A percentile compares a stretch with the other conserved stretches of the same genome.
Conservation (phyloP, 2,113 vertebrate genomes). For the Toxostoma redivivum region DNA sequence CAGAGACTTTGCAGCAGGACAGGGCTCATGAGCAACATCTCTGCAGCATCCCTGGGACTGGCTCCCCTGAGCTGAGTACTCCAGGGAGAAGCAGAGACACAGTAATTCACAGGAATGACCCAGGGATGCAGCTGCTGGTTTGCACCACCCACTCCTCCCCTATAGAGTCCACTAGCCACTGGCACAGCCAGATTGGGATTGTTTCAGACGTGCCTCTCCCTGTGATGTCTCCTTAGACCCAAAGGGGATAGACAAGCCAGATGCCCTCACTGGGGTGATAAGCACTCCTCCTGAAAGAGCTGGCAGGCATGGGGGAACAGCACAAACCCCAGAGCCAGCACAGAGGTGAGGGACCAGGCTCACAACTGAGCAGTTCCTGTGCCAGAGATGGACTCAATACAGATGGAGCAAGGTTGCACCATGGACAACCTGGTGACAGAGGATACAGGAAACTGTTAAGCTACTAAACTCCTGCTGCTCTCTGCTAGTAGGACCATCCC, state of each 20-base stretch:
- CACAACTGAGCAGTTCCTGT: background rate
- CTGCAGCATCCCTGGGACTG: background rate
- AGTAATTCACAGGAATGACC: background rate
- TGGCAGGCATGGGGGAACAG: background rate
- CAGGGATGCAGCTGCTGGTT: background rate
- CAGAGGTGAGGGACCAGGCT: background rate
- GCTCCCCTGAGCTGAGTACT: background rate
- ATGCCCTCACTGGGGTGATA: background rate
- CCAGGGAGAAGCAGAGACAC: background rate
- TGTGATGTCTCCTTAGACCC: background rate
- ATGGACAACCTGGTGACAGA: background rate
- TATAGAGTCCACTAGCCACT: background rate
- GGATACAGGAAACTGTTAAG: background rate
- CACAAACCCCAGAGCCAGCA: background rate
- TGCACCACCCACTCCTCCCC: background rate
- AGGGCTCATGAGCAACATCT: background rate
- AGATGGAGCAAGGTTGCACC: background rate
- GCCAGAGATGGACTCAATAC: background rate
- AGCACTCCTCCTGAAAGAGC: background rate
- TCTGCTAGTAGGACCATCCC: background rate
- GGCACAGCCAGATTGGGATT: background rate
- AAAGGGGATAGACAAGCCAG: background rate
- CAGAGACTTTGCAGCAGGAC: background rate
- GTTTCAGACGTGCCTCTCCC: background rate
- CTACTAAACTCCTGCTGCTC: background rate